Conservation (phyloP, 2,888 invertebrate species). For the Hanleya hanleyi region DNA sequence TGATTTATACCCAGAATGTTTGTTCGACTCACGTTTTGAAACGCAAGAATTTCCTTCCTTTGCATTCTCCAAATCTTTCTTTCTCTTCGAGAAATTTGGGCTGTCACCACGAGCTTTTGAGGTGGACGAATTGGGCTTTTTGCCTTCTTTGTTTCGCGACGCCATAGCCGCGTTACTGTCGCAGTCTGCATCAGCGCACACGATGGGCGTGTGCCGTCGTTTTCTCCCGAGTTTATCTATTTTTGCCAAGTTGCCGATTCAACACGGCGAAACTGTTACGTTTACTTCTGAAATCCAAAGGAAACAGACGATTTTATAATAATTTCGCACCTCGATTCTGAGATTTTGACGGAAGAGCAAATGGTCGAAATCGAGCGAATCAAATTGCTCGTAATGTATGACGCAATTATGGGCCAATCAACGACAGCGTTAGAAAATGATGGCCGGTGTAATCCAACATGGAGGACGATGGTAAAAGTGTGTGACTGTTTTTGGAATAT, state of each 20-base stretch:
- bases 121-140: constrained; percentile 9
- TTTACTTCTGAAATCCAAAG: too few relatives aligned
- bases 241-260: constrained; percentile 40
- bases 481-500: too few relatives aligned
- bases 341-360: background rate
- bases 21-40: constrained; percentile 21
- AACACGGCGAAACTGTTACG: too few relatives aligned
- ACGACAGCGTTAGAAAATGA: background rate
- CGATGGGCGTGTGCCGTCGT: constrained; percentile 58
- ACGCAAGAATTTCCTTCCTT: constrained; percentile 21
- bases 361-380: background rate
- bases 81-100: constrained; percentile 35
- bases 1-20: too few relatives aligned
- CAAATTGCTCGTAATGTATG: background rate
- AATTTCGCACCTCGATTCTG: too few relatives aligned
- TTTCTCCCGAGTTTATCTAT: constrained; percentile 58
- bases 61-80: constrained; percentile 41
- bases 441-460: constrained; percentile 17
- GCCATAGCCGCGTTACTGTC: constrained; percentile 19
- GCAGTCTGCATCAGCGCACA: constrained; percentile 41
- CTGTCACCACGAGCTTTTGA: constrained; percentile 15
- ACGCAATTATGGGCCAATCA: constrained; percentile 19
- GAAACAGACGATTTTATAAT: too few relatives aligned
- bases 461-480: constrained; percentile 24
- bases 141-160: constrained; percentile 3